Percentiles rank a stretch among this genome's conserved stretches.
These are phyloP conservation scores for Stenolophus ochropezus DNA, from an alignment of 2,888 invertebrate species.

Conservation along the genomic window DNA sequence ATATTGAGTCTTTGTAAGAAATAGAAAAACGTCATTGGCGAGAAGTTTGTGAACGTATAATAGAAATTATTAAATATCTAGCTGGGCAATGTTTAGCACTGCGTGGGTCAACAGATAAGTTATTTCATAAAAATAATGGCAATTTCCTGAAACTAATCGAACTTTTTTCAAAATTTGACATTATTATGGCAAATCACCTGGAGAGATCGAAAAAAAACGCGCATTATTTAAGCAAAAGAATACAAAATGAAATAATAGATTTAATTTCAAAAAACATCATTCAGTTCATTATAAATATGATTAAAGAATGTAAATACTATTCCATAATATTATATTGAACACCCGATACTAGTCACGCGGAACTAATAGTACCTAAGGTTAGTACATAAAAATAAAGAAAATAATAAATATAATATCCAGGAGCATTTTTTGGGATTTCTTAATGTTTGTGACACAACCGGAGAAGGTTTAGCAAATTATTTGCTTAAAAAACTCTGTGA, in stretches of 20 bases:
- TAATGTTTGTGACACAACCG: conserved; percentile 34
- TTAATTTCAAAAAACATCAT: conserved; percentile 34
- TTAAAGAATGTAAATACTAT: background rate
- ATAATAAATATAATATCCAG: background rate
- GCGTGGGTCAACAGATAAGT: conserved; percentile 28
- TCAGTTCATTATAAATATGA: conserved; percentile 26
- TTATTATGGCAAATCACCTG: conserved; percentile 42
- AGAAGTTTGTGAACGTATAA: conserved; percentile 26
- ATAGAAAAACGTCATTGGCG: conserved; percentile 44
- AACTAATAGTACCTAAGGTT: background rate
- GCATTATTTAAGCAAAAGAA: conserved; percentile 8
- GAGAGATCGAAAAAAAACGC: background rate
- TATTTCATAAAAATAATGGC: conserved; percentile 50
- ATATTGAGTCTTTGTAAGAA: conserved; percentile 20
- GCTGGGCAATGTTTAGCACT: conserved; percentile 44
- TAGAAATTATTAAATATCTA: conserved; percentile 48
- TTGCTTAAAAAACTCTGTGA: conserved; percentile 15
- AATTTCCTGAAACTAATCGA: conserved; percentile 54
- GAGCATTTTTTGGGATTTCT: conserved; percentile 7
- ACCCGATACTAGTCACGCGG: conserved; percentile 6
- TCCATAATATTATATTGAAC: conserved; percentile 3
- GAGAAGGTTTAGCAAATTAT: conserved; percentile 28
- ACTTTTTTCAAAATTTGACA: conserved; percentile 45
- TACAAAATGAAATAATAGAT: conserved; percentile 53
- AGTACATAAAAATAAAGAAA: background rate